Evolutionary conservation across 2,113 vertebrate species (phyloP).

Genomic region (Tauraco erythrolophus): DNA sequence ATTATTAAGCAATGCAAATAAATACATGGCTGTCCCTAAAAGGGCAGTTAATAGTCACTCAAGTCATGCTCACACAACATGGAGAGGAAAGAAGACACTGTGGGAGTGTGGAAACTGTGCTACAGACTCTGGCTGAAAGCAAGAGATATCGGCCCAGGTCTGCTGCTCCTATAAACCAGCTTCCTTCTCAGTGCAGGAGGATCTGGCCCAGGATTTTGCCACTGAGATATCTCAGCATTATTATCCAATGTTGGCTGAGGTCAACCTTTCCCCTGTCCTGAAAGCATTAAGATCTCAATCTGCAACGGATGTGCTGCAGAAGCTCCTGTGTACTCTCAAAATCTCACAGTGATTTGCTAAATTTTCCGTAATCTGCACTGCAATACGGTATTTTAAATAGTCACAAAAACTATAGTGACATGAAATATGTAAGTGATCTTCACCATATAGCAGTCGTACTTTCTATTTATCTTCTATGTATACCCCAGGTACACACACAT

Average conservation of each 20-base stretch:
- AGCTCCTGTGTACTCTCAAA: neutral
- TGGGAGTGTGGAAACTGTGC: neutral
- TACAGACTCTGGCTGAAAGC: neutral
- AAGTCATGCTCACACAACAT: fast-evolving
- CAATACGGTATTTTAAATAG: neutral
- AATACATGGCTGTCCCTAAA: neutral
- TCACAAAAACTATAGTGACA: neutral
- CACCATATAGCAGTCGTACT: neutral
- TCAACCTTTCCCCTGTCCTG: neutral
- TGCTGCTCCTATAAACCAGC: neutral
- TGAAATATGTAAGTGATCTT: neutral
- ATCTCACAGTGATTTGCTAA: neutral
- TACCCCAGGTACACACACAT: neutral
- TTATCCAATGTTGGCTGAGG: neutral
- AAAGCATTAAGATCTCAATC: neutral
- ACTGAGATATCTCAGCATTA: neutral
- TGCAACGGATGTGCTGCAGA: neutral
- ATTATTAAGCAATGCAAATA: neutral
- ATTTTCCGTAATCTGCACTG: neutral
- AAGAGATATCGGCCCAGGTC: neutral
- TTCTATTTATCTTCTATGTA: neutral
- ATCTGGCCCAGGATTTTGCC: neutral
- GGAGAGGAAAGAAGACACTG: neutral
- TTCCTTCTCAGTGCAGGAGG: neutral
- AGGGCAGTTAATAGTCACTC: neutral